Base-by-base conservation (phyloP, 2,888 invertebrate genomes). In the Deilephila porcellus region DNA sequence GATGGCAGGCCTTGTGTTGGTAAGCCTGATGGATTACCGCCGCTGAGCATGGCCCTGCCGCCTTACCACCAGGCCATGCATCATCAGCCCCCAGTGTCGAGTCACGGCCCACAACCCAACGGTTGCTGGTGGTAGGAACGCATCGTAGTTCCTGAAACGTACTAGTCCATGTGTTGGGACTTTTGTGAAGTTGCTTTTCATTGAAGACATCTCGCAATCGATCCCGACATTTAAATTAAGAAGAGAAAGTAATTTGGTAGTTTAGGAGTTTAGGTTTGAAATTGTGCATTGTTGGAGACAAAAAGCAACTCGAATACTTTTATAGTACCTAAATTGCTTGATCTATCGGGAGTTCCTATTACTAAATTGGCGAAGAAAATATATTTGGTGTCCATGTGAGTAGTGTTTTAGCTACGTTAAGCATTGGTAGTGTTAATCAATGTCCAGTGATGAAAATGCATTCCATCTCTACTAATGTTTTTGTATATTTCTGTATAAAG, bases 1-100 rank as follows among this genome's bases (percentile, higher is more conserved):
- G 99, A 99, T 83, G 99, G 99, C 0, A 98, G 98, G 87, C 98
- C 99, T 0, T 99, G 99, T 84, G 91, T 97, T 17, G 95, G 96
- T 11, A 95, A 95, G 81, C 92, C 95, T 3, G 95, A 95, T 70
- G 96, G 96, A 0, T 93, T 89, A 59, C 92, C 93, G 0, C 91
- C 93, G 0, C 79, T 93, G 45, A 95, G 96, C 63, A 90, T 95
- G 88, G 84, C 93, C 0, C 79, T 95, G 72, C 95, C 95, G 0
- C 95, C 95, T 1, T 94, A 93, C 80, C 94, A 94, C 77, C 94
- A 93, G 78, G 90, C 91, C 29, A 88, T 92, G 89, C 94, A 93
- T 76, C 93, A 92, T 60, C 94, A 92, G 80, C 90, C 93, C 0
- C 86, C 90, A 0, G 89, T 91, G 56, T 76, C 91, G 17, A 90